phyloP scores from a whole-genome alignment of 2,797 vertebrate species.

The Brotula barbata region DNA sequence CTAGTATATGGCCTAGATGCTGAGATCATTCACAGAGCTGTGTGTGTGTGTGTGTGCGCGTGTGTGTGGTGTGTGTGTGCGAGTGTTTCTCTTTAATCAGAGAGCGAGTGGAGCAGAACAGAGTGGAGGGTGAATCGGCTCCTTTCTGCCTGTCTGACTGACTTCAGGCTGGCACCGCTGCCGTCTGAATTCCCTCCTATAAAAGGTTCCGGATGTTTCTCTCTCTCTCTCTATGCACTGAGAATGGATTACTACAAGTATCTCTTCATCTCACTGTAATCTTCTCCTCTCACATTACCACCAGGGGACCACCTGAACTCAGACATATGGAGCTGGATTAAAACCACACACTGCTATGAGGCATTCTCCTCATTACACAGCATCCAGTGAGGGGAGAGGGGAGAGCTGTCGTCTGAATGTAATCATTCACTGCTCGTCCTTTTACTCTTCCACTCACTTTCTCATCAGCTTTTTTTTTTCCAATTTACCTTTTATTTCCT shows the following conservation, averaged over 20 bases:
- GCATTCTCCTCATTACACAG: conserved; percentile 17
- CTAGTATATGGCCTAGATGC: conserved; percentile 30
- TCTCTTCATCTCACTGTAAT: conserved; percentile 68
- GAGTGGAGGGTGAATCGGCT: conserved; percentile 52
- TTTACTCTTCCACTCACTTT: background rate
- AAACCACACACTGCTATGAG: conserved; percentile 44
- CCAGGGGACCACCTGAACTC: conserved; percentile 63
- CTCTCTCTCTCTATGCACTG: conserved; percentile 39
- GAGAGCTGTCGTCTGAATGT: conserved; percentile 22
- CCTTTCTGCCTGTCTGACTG: conserved; percentile 42
- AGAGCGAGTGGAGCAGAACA: conserved; percentile 65
- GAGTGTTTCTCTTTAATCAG: conserved; percentile 69
- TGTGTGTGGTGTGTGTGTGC: conserved; percentile 22
- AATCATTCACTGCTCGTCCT: conserved; percentile 25
- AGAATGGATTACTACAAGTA: conserved; percentile 55
- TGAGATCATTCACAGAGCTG: conserved; percentile 34
- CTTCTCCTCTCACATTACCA: conserved; percentile 63
- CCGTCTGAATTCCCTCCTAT: conserved; percentile 50
- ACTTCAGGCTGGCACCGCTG: conserved; percentile 56
- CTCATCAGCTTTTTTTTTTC: background rate
- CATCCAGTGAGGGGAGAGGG: background rate
- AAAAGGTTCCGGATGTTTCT: conserved; percentile 70
- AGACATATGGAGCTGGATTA: conserved; percentile 55
- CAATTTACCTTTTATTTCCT: background rate
- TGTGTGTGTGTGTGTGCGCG: conserved; percentile 4